These are phyloP conservation scores for Macquaria australasica DNA, from an alignment of 2,113 vertebrate species.

Conservation along the genomic window DNA sequence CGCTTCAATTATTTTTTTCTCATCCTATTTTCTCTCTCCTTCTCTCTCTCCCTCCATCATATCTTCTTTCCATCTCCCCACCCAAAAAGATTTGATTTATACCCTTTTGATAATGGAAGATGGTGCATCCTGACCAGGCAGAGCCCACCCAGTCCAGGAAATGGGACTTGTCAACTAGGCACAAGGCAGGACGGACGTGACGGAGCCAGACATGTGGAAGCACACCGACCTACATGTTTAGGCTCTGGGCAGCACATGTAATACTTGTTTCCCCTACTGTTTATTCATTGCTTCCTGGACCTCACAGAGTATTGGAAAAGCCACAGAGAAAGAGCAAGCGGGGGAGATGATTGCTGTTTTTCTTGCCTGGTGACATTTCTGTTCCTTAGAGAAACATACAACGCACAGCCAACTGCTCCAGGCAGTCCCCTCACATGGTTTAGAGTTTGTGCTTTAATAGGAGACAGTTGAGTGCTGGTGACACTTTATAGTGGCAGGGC, in stretches of 20 bases:
- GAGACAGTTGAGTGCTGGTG: constrained; percentile 41
- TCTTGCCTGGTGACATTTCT: constrained; percentile 66
- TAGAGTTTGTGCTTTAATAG: constrained; percentile 55
- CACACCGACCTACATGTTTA: constrained; percentile 43
- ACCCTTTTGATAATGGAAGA: constrained; percentile 62
- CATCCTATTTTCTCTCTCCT: constrained; percentile 34
- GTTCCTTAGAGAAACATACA: constrained; percentile 61
- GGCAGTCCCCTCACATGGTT: constrained; percentile 35
- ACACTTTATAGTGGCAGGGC: constrained; percentile 46
- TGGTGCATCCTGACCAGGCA: constrained; percentile 47
- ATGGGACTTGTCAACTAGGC: constrained; percentile 68
- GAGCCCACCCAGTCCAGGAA: constrained; percentile 44
- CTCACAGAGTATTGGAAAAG: constrained; percentile 38
- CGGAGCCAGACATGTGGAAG: constrained; percentile 22
- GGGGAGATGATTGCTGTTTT: constrained; percentile 49
- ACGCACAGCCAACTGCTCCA: constrained; percentile 38
- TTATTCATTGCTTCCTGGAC: constrained; percentile 61
- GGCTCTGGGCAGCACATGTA: constrained; percentile 50
- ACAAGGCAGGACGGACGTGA: constrained; percentile 18
- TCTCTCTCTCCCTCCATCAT: constrained; percentile 16
- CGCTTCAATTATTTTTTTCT: constrained; percentile 67
- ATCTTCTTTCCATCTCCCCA: constrained; percentile 13
- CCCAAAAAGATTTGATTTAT: constrained; percentile 65
- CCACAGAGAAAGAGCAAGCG: neutral
- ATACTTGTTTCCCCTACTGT: constrained; percentile 40